Percentiles rank a stretch among this genome's conserved stretches.
phyloP scores from a whole-genome alignment of 2,113 vertebrate species.

The Lamprotornis superbus region DNA sequence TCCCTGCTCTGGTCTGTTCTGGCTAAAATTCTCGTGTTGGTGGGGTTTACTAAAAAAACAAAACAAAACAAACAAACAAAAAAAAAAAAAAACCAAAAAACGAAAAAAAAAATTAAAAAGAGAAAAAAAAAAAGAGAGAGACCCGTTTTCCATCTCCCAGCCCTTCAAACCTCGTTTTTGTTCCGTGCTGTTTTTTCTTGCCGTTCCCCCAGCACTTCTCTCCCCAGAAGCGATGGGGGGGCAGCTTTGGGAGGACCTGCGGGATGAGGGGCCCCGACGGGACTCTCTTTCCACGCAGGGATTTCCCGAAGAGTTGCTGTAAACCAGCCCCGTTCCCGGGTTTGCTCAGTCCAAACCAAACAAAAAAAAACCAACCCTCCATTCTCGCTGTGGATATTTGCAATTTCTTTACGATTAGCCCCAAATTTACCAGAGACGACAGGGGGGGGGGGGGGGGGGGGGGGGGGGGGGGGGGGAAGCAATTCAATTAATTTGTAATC shows the following conservation, averaged over 20 bases:
- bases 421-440: conserved; percentile 32
- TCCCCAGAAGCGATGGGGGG: background rate
- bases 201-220: background rate
- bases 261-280: background rate
- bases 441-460: background rate
- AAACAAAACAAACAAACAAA: too few species aligned
- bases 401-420: background rate
- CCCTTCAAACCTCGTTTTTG: background rate
- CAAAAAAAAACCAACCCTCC: background rate
- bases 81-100: too few species aligned
- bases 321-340: background rate
- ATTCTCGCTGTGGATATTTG: background rate
- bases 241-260: background rate
- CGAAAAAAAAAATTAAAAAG: too few species aligned
- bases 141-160: background rate
- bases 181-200: background rate
- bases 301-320: background rate
- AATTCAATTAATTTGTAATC: conserved; percentile 62
- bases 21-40: background rate
- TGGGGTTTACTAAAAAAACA: background rate
- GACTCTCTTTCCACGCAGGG: background rate
- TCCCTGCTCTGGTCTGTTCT: background rate
- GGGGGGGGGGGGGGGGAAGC: background rate
- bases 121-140: too few species aligned
- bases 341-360: background rate